These are phyloP conservation scores for Mus pahari DNA, from an alignment of 2,113 vertebrate genomes.

Conservation along the genomic window DNA sequence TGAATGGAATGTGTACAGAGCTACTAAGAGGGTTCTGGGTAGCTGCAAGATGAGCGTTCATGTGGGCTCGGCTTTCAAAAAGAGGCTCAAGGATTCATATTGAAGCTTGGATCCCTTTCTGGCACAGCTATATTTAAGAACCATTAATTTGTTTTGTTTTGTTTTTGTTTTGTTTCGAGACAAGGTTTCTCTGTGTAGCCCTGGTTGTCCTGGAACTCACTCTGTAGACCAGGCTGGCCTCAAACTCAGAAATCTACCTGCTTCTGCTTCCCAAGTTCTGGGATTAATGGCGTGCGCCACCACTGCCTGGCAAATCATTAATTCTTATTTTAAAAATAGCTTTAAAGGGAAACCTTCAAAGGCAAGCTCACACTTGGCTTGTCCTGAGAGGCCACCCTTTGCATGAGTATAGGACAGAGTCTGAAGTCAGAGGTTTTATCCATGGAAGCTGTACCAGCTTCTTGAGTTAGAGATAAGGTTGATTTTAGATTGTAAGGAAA, in stretches of 20 bases:
- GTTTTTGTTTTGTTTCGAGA: no score
- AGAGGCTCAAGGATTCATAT: not conserved
- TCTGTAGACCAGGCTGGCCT: no score
- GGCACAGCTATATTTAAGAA: not conserved
- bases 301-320: not conserved
- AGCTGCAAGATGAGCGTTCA: not conserved
- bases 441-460: not conserved
- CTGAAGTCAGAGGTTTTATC: not conserved
- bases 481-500: not conserved
- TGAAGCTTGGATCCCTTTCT: conserved; percentile 21
- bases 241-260: no score
- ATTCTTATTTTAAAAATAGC: not conserved
- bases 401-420: not conserved
- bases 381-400: not conserved
- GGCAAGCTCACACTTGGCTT: not conserved
- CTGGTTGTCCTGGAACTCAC: no score
- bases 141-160: not conserved
- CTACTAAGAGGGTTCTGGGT: not conserved
- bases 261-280: no score
- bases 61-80: not conserved
- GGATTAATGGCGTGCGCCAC: no score
- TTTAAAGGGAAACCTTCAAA: not conserved
- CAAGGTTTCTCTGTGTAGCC: no score
- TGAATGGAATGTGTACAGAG: not conserved
- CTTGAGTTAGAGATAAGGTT: not conserved